phyloP scores from a whole-genome alignment of 2,888 invertebrate species.

The Euproctis similis region DNA sequence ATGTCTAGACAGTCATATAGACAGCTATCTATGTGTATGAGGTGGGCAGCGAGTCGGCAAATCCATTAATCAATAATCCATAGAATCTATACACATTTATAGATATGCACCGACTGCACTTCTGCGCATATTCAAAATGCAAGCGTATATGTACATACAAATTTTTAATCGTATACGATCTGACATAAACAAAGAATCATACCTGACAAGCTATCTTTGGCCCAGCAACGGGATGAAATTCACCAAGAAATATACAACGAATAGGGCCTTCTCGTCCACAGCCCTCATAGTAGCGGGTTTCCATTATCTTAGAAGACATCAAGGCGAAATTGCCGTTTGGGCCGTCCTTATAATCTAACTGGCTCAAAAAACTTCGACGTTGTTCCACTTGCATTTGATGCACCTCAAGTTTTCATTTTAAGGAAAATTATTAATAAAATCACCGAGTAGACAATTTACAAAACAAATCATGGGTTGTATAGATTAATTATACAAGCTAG shows the following conservation, averaged over 20 bases:
- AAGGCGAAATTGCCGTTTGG: slow-evolving; percentile 30
- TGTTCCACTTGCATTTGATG: slow-evolving; percentile 34
- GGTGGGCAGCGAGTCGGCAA: slow-evolving; percentile 3
- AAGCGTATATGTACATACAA: not conserved
- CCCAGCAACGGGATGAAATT: slow-evolving; percentile 85
- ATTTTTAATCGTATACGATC: no score
- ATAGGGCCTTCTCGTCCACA: slow-evolving; percentile 84
- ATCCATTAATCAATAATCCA: slow-evolving; percentile 17
- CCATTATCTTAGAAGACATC: slow-evolving; percentile 53
- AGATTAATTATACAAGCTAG: no score
- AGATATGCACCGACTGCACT: slow-evolving; percentile 2
- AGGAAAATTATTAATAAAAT: no score
- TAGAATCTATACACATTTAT: slow-evolving; percentile 3
- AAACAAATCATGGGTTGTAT: no score
- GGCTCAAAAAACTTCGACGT: slow-evolving; percentile 22
- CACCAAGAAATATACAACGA: slow-evolving; percentile 87
- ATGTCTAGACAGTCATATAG: slow-evolving; percentile 10
- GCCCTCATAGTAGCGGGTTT: slow-evolving; percentile 75
- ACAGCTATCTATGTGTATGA: slow-evolving; percentile 3
- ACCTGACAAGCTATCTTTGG: slow-evolving; percentile 92
- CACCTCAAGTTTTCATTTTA: slow-evolving; percentile 23
- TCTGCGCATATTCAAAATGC: slow-evolving; percentile 7
- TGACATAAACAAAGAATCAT: slow-evolving; percentile 8
- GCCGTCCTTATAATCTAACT: slow-evolving; percentile 30
- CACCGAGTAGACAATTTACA: no score